Percentiles rank a stretch among this genome's conserved stretches.
phyloP scores from a whole-genome alignment of 2,888 invertebrate genomes.

The Mythimna vitellina region DNA sequence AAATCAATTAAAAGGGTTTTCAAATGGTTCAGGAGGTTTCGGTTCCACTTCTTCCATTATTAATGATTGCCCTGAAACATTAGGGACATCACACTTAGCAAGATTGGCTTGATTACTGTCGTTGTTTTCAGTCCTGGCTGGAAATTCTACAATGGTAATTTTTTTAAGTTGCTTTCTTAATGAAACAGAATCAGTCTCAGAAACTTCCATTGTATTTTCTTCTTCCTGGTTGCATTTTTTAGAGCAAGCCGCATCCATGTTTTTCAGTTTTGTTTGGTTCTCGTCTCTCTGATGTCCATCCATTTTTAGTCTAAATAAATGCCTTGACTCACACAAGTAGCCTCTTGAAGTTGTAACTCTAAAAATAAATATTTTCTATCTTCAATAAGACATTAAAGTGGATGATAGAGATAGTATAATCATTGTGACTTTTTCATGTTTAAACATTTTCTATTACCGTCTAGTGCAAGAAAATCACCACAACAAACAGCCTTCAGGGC shows the following conservation, averaged over 20 bases:
- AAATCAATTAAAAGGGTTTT: constrained; percentile 19
- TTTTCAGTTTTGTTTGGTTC: neutral
- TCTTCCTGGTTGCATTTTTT: neutral
- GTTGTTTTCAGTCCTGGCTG: neutral
- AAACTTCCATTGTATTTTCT: neutral
- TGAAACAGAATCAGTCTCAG: neutral
- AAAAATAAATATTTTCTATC: neutral
- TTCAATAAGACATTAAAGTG: neutral
- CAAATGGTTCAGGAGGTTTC: constrained; percentile 27
- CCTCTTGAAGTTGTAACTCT: neutral
- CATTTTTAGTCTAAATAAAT: constrained; percentile 7
- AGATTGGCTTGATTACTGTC: neutral
- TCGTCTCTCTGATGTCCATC: neutral
- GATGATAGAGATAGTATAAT: neutral
- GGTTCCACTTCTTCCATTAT: constrained; percentile 16
- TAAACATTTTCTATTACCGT: neutral
- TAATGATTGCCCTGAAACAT: neutral
- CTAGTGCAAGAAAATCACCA: neutral
- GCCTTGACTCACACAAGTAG: neutral
- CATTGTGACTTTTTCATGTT: neutral
- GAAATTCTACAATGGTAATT: neutral
- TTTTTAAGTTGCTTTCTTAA: neutral
- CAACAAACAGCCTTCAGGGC: constrained; percentile 3
- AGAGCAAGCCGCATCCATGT: no score
- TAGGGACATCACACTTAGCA: no score